Evolutionary conservation across 2,797 vertebrate genomes (phyloP), one percentile per base, ranked within the genome.

Genomic region (Cyclopterus lumpus): DNA sequence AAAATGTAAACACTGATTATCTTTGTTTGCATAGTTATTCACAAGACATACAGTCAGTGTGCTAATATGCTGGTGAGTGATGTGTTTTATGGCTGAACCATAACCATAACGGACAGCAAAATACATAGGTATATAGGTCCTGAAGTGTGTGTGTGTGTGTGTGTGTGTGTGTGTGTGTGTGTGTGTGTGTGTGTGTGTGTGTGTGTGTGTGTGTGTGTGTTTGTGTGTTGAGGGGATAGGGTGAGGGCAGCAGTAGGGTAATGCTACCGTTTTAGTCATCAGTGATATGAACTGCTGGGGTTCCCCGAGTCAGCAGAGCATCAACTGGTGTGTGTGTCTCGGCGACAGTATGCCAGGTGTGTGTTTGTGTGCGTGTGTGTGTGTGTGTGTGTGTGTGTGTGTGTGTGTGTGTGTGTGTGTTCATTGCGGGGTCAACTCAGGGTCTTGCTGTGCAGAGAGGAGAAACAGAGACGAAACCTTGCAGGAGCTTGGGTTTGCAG

Each of bases 221-320:
- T 51, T 67, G 73, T 70, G 67, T 75, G 67, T 71, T 8, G 22
- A 16, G 61, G 42, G 58, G 58, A 26, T 32, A 36, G n/a, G 0
- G 26, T 66, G 55, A 68, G 28, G 38, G 49, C 42, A 73, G 73
- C 78, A 34, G 61, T 69, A 80, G 77, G 58, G 73, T 79, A 75
- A 73, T 3, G 9, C 3, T 58, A 70, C 77, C 32, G 65, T 81
- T 86, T 89, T 69, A 74, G 72, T 83, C 87, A 87, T 90, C 68
- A 76, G 83, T 83, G 80, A 86, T 82, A 77, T 86, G 82, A 89
- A 65, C 82, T 81, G 66, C 83, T 62, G 67, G 16, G 38, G 4
- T 71, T n/a, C 71, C 42, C 42, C 78, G 61, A 79, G 74, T 88
- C 78, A 87, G 87, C 79, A 80, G 61, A 51, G 22, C 49, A 51